Evolutionary conservation across 2,113 vertebrate species (phyloP).

Genomic region (Limanda limanda): DNA sequence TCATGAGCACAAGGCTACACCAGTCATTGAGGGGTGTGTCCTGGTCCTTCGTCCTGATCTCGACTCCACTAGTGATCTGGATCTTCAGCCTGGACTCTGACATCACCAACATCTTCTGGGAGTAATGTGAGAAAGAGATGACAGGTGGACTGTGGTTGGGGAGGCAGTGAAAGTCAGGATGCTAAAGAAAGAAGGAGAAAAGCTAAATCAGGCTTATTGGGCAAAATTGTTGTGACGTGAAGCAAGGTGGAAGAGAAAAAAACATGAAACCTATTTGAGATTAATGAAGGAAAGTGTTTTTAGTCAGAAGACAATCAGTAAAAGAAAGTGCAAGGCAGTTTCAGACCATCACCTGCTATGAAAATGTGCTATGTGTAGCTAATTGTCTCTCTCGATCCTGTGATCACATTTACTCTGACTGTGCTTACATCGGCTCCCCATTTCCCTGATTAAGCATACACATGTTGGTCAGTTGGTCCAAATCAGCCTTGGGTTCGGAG

Average conservation of each 20-base stretch:
- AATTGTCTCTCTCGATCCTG: neutral
- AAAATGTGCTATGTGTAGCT: constrained; percentile 47
- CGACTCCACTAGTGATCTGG: constrained; percentile 80
- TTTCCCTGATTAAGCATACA: neutral
- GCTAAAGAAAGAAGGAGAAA: constrained; percentile 1
- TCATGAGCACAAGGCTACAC: constrained; percentile 19
- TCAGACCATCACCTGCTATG: neutral
- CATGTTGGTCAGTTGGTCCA: neutral
- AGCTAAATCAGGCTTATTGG: neutral
- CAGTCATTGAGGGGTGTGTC: constrained; percentile 77
- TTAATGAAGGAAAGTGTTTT: constrained; percentile 2
- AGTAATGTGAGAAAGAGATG: constrained; percentile 51
- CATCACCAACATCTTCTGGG: constrained; percentile 87
- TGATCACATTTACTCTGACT: neutral
- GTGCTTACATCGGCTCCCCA: neutral
- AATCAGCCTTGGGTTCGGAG: neutral
- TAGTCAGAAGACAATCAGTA: constrained; percentile 52
- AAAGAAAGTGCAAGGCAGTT: neutral
- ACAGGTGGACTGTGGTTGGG: neutral
- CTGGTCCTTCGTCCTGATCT: constrained; percentile 82
- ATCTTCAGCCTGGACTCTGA: constrained; percentile 87
- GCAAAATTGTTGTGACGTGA: neutral
- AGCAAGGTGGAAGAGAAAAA: neutral
- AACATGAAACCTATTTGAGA: neutral
- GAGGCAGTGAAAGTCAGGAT: neutral